A percentile compares a stretch with the other conserved stretches of the same genome.
Conservation (phyloP, 2,113 vertebrate genomes). For the Cariama cristata region DNA sequence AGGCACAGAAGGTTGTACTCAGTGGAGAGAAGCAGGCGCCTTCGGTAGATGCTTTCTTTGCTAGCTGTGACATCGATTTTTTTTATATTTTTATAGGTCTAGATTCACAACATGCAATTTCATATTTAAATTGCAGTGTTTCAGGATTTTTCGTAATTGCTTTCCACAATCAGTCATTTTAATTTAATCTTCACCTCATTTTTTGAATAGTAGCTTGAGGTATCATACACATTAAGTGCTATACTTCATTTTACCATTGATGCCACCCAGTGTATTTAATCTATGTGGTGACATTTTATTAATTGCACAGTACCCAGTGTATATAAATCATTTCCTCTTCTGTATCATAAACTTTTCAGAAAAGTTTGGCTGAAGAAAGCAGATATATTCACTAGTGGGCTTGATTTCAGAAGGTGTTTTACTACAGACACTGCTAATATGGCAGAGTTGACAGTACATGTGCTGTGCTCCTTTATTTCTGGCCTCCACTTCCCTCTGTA, state of each 20-base stretch:
- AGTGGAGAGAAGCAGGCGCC: neutral
- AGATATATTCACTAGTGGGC: neutral
- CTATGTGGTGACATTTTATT: neutral
- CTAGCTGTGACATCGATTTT: neutral
- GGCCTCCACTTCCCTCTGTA: neutral
- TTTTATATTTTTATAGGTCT: neutral
- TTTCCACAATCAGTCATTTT: neutral
- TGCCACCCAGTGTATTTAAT: neutral
- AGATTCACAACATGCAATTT: neutral
- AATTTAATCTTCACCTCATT: neutral
- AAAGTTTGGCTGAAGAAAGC: neutral
- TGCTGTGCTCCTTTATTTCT: neutral
- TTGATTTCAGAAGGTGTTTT: conserved; percentile 7
- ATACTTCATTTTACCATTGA: neutral
- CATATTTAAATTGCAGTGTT: neutral
- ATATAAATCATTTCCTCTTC: conserved; percentile 2
- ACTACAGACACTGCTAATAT: neutral
- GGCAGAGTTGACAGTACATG: neutral
- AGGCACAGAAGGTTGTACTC: neutral
- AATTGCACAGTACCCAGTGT: neutral
- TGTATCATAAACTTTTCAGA: neutral
- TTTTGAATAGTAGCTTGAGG: neutral
- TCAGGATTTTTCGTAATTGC: neutral
- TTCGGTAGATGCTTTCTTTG: neutral
- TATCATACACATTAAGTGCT: neutral